Percentiles rank a stretch among this genome's conserved stretches.
Evolutionary conservation across 2,113 vertebrate genomes (phyloP).

Genomic region (Alces alces): DNA sequence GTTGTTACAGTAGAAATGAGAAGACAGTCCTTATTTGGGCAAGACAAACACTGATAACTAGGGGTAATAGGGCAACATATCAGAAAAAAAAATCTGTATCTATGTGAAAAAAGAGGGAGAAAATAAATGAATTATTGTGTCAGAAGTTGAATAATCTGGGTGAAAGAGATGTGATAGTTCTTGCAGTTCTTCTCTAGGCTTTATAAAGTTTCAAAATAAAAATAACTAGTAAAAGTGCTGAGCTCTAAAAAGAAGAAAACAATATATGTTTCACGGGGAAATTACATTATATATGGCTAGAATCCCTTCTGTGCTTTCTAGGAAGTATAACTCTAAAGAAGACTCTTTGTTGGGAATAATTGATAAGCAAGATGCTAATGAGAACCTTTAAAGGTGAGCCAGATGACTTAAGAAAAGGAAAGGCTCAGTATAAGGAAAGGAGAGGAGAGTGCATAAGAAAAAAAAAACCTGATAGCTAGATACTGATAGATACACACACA

Average conservation of each 20-base stretch:
- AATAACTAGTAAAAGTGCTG: background rate
- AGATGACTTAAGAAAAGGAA: background rate
- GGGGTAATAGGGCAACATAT: background rate
- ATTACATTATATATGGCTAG: background rate
- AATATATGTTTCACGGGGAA: background rate
- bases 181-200: background rate
- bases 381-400: background rate
- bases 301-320: background rate
- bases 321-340: background rate
- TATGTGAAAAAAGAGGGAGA: background rate
- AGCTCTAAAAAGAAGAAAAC: background rate
- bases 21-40: background rate
- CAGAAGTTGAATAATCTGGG: background rate
- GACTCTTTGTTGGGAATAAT: background rate
- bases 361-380: background rate
- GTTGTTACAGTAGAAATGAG: background rate
- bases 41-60: background rate
- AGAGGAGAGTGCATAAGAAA: background rate
- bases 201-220: background rate
- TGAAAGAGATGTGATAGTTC: background rate
- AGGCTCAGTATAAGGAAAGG: background rate
- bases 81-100: background rate
- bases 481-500: background rate
- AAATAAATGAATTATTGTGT: background rate
- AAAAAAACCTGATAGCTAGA: background rate